Conservation (phyloP, 2,888 invertebrate genomes). For the Sinopyrophorus schimmeli region DNA sequence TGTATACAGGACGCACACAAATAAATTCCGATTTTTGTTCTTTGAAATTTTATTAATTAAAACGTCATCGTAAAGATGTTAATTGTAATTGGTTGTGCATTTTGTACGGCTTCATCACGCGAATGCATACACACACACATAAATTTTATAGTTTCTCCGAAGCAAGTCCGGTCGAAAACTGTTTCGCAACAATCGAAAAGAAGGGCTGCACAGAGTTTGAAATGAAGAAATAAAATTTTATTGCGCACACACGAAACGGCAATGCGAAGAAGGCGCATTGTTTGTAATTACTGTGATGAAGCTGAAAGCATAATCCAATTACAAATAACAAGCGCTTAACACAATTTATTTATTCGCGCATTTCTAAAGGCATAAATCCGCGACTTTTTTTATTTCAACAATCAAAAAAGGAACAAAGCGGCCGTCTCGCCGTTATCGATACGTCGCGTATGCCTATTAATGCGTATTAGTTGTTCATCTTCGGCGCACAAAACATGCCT, state of each 20-base stretch:
- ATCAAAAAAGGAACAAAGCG: no score
- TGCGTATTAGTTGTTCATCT: no score
- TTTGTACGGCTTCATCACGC: slow-evolving; percentile 6
- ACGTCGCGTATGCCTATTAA: no score
- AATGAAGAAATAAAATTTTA: slow-evolving; percentile 21
- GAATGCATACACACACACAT: not conserved
- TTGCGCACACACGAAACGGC: slow-evolving; percentile 3
- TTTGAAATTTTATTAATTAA: slow-evolving; percentile 3
- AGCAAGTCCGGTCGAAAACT: not conserved
- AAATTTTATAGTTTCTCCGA: slow-evolving; percentile 10
- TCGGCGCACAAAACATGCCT: no score
- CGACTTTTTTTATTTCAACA: no score
- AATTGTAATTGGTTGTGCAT: not conserved
- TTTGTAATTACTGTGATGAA: not conserved
- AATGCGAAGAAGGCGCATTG: slow-evolving; percentile 1
- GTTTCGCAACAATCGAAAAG: not conserved
- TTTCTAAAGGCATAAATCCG: no score
- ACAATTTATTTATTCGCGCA: no score
- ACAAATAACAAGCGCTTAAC: no score
- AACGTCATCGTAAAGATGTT: slow-evolving; percentile 1
- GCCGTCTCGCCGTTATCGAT: no score
- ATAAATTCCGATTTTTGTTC: not conserved
- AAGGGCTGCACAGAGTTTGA: not conserved
- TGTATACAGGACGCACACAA: no score
- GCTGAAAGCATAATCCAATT: no score